Conservation (phyloP, 2,888 invertebrate genomes). For the Smittia aterrima region DNA sequence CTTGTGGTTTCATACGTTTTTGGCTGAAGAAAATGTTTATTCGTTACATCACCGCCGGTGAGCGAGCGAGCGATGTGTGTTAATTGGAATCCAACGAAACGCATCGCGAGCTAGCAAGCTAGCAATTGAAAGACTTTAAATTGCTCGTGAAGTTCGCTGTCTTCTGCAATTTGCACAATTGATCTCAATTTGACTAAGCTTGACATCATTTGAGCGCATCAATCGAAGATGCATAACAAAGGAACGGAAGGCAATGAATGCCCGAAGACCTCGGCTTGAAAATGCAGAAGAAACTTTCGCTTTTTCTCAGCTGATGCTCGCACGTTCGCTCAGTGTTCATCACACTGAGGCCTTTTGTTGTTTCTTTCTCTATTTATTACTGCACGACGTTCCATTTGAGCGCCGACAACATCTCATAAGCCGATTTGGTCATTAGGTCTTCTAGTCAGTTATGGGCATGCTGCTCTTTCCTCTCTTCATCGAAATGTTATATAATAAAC, state of each 20-base stretch:
- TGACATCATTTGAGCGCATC: conserved; percentile 23
- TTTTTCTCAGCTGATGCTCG: conserved; percentile 6
- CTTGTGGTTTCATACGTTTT: background rate
- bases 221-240: background rate
- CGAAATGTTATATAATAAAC: no score
- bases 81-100: background rate
- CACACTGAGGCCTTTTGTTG: background rate
- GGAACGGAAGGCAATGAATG: background rate
- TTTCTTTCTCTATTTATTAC: background rate
- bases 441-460: conserved; percentile 6
- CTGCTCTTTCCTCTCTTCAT: no score
- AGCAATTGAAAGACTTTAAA: no score
- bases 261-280: background rate
- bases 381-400: conserved; percentile 4
- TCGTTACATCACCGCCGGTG: background rate
- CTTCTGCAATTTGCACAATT: background rate
- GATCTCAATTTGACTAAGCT: background rate
- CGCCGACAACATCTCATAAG: conserved; percentile 12
- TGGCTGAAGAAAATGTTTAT: background rate
- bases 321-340: background rate
- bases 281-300: conserved; percentile 41
- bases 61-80: background rate
- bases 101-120: background rate
- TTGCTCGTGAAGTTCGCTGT: no score
- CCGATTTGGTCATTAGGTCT: conserved; percentile 18